Base-by-base conservation (phyloP, 2,888 invertebrate species). In the Ommatoiulus sabulosus region DNA sequence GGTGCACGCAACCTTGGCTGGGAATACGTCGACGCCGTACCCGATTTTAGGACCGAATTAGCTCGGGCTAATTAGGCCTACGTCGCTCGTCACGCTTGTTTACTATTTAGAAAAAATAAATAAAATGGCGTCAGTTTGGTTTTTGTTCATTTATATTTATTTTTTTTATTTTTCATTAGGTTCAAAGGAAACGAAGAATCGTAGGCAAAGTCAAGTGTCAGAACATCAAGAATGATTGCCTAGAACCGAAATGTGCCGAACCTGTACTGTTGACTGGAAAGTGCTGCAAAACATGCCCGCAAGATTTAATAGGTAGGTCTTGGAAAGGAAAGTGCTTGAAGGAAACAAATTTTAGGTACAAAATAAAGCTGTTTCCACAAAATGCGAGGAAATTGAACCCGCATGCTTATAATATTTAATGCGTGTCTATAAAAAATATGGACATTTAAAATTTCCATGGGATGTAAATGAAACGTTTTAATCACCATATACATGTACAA, bases 201-300 rank as follows among this genome's bases (percentile, higher is more conserved):
- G 95, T 97, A 90, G 97, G 97, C n/a, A 95, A 96, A 92, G 97
- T 97, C 44, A 96, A 96, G 91, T 98, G 98, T 93, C 95, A 96
- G 91, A 98, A 97, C 92, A 97, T 98, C 90, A 97, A 97, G 93
- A 96, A 96, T 92, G 97, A 97, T 92, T 98, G 98, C 92, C 97
- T 97, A 8, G 96, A 96, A 91, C 95, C 96, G 24, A 95, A 95
- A 24, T 98, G 98, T 93, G 96, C 96, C 90, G 96, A 97, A 91
- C 97, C 98, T 0, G 95, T 97, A 80, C 94, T 97, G 89, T 93
- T 96, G 90, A 96, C 97, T 35, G 97, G 97, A 90, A 95, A 96
- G 91, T 98, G 98, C 93, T 98, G 98, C 94, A 98, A 98, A 94
- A 95, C 96, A 6, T 98, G 98, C 92, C 97, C 97, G 8, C 97